Conservation (phyloP, 2,888 invertebrate species). For the Drosophila mercatorum region DNA sequence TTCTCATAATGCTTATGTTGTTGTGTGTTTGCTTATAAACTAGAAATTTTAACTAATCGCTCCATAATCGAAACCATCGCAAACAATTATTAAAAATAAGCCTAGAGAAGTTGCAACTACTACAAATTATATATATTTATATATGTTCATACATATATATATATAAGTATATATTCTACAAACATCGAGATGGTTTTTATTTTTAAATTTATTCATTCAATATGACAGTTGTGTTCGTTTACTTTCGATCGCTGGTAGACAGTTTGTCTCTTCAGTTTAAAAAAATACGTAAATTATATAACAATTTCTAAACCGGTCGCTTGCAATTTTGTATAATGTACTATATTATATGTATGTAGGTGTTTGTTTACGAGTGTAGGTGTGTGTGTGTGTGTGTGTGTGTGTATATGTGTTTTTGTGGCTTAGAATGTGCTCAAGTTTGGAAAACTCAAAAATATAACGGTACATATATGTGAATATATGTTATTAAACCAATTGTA, state of each 20-base stretch:
- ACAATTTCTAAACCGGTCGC: conserved; percentile 53
- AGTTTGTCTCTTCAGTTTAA: conserved; percentile 42
- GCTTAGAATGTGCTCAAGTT: conserved; percentile 70
- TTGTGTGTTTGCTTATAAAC: conserved; percentile 63
- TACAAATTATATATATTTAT: conserved; percentile 48
- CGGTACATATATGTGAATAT: conserved; percentile 2
- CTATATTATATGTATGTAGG: conserved; percentile 26
- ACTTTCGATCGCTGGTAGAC: conserved; percentile 68
- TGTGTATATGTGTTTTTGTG: conserved; percentile 29
- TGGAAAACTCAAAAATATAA: conserved; percentile 52
- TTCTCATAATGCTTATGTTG: conserved; percentile 64
- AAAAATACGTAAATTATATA: conserved; percentile 62
- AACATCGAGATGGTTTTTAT: conserved; percentile 68
- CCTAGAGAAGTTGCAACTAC: conserved; percentile 78
- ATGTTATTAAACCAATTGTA: conserved; percentile 58
- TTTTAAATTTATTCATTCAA: conserved; percentile 62
- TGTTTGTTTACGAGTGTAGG: conserved; percentile 13
- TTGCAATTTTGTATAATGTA: conserved; percentile 26
- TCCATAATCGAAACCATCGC: conserved; percentile 72
- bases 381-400: conserved; percentile 24
- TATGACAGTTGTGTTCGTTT: conserved; percentile 77
- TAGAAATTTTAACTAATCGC: conserved; percentile 77
- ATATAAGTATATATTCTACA: conserved; percentile 48
- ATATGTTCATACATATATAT: conserved; percentile 17
- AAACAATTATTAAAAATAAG: conserved; percentile 76